These are phyloP conservation scores for Seriola dumerili DNA, from an alignment of 2,113 vertebrate species.

Conservation along the genomic window DNA sequence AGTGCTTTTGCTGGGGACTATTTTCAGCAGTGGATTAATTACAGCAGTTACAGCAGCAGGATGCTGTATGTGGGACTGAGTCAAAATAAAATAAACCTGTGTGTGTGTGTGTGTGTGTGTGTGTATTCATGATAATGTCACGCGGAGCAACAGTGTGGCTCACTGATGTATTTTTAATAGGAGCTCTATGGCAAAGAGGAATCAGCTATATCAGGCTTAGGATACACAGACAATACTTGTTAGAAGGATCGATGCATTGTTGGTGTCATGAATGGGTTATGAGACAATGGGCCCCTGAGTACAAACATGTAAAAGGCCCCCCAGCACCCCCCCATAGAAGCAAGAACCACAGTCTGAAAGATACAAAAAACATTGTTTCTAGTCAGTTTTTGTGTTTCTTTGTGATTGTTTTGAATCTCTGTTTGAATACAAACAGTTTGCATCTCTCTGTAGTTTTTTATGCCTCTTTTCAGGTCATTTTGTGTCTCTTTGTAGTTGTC, in stretches of 20 bases:
- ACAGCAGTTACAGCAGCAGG: not conserved
- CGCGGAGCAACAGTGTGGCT: not conserved
- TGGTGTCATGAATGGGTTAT: not conserved
- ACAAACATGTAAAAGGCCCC: not conserved
- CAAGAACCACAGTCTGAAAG: not conserved
- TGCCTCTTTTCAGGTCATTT: not conserved
- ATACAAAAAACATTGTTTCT: not conserved
- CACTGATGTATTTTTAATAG: not conserved
- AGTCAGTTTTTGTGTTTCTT: not conserved
- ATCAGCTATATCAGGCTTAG: not conserved
- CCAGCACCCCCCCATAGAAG: not conserved
- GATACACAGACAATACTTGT: not conserved
- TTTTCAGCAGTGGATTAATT: not conserved
- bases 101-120: too few species aligned
- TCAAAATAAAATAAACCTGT: not conserved
- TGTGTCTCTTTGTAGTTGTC: not conserved
- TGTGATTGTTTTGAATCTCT: not conserved
- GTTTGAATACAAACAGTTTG: not conserved
- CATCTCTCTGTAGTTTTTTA: not conserved
- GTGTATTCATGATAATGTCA: conserved; percentile 3
- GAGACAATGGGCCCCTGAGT: not conserved
- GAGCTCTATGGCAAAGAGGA: not conserved
- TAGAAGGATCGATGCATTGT: not conserved
- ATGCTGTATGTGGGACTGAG: too few species aligned
- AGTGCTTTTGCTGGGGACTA: too few species aligned